Evolutionary conservation across 2,113 vertebrate species (phyloP).

Genomic region (Laterallus jamaicensis): DNA sequence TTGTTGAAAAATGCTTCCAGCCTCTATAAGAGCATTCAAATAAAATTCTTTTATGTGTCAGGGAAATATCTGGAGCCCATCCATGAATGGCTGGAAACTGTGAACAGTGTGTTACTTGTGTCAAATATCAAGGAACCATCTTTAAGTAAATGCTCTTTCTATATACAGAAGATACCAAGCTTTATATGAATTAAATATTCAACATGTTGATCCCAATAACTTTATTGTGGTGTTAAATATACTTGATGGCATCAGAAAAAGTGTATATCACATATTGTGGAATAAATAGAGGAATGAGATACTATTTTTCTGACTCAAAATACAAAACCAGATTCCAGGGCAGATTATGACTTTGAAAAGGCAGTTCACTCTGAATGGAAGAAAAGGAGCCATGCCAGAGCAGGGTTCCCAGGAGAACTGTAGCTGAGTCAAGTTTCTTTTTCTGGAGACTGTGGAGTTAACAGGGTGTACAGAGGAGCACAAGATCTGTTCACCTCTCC

Average conservation of each 20-base stretch:
- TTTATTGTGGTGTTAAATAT: background rate
- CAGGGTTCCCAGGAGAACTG: background rate
- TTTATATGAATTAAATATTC: background rate
- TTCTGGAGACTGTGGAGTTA: constrained; percentile 16
- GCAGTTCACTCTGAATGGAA: constrained; percentile 19
- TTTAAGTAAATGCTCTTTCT: background rate
- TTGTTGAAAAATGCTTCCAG: constrained; percentile 40
- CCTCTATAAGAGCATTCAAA: constrained; percentile 19
- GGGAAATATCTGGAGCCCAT: constrained; percentile 36
- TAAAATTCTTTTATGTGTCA: constrained; percentile 28
- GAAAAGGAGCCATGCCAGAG: constrained; percentile 12
- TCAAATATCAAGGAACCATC: background rate
- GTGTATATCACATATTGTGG: background rate
- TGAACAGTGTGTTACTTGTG: background rate
- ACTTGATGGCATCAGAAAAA: background rate
- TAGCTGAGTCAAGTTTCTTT: constrained; percentile 25
- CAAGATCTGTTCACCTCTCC: background rate
- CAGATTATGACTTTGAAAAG: constrained; percentile 25
- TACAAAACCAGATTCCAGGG: background rate
- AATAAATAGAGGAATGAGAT: constrained; percentile 3
- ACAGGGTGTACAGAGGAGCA: background rate
- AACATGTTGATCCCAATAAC: background rate
- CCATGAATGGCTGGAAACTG: constrained; percentile 33
- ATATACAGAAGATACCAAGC: background rate
- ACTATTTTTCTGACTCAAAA: constrained; percentile 29